Base-by-base conservation (phyloP, 2,888 invertebrate species). In the Tiliacea aurago region DNA sequence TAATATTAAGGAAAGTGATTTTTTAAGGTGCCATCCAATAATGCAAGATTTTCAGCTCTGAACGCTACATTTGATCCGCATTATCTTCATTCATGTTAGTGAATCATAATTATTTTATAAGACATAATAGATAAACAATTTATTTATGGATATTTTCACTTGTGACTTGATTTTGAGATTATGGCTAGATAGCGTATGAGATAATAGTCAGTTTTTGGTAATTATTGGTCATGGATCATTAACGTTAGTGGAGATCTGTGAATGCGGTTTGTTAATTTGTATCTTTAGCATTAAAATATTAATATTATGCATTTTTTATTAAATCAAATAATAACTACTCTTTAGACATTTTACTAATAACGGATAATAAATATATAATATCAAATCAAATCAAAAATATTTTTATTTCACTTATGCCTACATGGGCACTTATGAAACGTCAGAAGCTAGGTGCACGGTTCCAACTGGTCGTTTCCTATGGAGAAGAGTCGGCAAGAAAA, bases 271-370 rank as follows among this genome's bases (percentile, higher is more conserved):
- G 10, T 49, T 20, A 41, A 41, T 66, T 41, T 66, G 37, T 28
- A 23, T 28, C 15, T n/a, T 56, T 13, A 56, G 33, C 23, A 70
- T 56, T 49, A 28, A 49, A 70, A 28, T 37, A 9, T 70, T 20
- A 5, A 41, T 37, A 63, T 23, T 5, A 2, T 33, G 18, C n/a
- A n/a, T 1, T 28, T 18, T 70, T 37, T 15, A 20, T 41, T 20
- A 0, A 15, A 3, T 53, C 5, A 18, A 33, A 28, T n/a, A 13
- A 37, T n/a, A 53, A 23, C 1, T 66, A n/a, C 37, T 55, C 18
- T 37, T 55, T 11, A 56, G n/a, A n/a, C 7, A 9, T 59, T 59
- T 59, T 59, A 59, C 5, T 41, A 15, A 15, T n/a, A 41, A 59
- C 49, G n/a, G 13, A n/a, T 2, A 28, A 28, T 28, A 28, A 51